phyloP scores from a whole-genome alignment of 2,888 invertebrate genomes.

The Spilarctia lutea region DNA sequence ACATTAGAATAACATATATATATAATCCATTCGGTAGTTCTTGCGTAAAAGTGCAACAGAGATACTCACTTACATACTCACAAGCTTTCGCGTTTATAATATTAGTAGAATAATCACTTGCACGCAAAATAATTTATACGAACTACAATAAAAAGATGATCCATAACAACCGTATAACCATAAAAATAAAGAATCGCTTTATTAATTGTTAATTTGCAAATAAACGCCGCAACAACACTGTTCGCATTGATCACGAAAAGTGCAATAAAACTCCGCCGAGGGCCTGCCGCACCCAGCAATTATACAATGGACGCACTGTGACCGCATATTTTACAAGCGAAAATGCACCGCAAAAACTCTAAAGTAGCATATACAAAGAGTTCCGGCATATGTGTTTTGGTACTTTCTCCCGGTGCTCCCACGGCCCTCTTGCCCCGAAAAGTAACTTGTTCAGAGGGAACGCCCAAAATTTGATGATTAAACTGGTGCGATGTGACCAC shows the following conservation, averaged over 20 bases:
- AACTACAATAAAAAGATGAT: slow-evolving; percentile 35
- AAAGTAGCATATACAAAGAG: slow-evolving; percentile 67
- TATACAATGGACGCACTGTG: slow-evolving; percentile 60
- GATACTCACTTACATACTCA: too few relatives aligned
- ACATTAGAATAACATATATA: too few relatives aligned
- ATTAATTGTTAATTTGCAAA: slow-evolving; percentile 56
- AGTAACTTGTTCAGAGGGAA: slow-evolving; percentile 75
- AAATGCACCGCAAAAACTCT: slow-evolving; percentile 72
- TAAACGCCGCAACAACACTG: slow-evolving; percentile 37
- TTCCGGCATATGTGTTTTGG: slow-evolving; percentile 66
- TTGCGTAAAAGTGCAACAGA: too few relatives aligned
- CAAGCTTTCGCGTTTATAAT: too few relatives aligned
- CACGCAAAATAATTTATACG: slow-evolving; percentile 26
- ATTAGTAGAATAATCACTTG: too few relatives aligned
- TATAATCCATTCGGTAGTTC: too few relatives aligned
- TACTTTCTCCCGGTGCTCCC: slow-evolving; percentile 83
- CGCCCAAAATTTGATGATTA: slow-evolving; percentile 83
- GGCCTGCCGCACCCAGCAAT: slow-evolving; percentile 68
- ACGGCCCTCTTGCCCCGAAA: slow-evolving; percentile 77
- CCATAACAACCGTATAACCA: slow-evolving; percentile 40
- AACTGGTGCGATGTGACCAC: slow-evolving; percentile 69
- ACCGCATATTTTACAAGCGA: slow-evolving; percentile 70
- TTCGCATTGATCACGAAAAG: slow-evolving; percentile 38
- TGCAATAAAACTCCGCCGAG: slow-evolving; percentile 55
- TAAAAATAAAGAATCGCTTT: slow-evolving; percentile 52